phyloP scores from a whole-genome alignment of 2,113 vertebrate species.

The Odocoileus hemionus region DNA sequence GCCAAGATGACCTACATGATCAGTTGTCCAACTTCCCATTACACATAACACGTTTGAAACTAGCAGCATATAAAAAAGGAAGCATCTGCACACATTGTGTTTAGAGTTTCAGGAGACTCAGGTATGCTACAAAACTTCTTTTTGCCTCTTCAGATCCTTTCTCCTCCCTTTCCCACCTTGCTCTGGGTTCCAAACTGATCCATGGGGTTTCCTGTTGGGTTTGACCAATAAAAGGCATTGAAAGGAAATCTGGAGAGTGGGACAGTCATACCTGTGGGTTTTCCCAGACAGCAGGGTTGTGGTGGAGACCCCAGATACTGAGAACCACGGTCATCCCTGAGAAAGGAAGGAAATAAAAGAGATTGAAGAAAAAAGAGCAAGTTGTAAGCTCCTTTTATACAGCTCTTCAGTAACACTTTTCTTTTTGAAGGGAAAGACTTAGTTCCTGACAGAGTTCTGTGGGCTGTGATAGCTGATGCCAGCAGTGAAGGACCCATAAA shows the following conservation, averaged over 20 bases:
- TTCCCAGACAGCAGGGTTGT: constrained; percentile 78
- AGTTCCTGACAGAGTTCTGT: not conserved
- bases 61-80: not conserved
- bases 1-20: not conserved
- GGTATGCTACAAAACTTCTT: not conserved
- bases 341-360: constrained; percentile 34
- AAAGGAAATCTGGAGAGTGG: not conserved
- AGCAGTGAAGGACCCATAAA: not conserved
- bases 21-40: not conserved
- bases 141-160: not conserved
- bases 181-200: not conserved
- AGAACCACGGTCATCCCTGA: constrained; percentile 66
- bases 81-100: not conserved
- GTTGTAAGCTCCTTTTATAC: not conserved
- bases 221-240: not conserved
- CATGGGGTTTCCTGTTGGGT: not conserved
- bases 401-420: not conserved
- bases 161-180: not conserved
- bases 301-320: constrained; percentile 78
- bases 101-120: not conserved
- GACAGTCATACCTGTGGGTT: constrained; percentile 77
- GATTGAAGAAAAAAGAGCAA: not conserved
- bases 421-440: not conserved
- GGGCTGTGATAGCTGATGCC: not conserved
- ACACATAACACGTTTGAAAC: not conserved